These are phyloP conservation scores for Gallinago jamesoni DNA, from an alignment of 2,113 vertebrate genomes.

Conservation along the genomic window DNA sequence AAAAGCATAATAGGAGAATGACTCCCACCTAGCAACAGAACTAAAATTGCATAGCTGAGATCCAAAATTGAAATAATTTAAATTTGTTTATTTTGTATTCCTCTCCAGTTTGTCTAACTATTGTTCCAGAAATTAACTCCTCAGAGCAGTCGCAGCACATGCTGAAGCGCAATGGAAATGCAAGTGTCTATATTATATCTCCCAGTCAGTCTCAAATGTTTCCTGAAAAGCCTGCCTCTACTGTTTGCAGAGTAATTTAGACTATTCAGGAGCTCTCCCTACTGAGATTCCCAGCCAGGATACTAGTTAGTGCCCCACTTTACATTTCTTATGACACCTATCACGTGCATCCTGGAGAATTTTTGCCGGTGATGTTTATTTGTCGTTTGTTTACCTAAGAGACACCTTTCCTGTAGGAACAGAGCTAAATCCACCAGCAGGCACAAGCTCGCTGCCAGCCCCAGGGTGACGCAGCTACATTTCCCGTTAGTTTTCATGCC, in stretches of 20 bases:
- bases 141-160: background rate
- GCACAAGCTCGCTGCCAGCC: background rate
- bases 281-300: background rate
- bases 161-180: background rate
- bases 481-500: background rate
- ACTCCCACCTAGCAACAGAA: constrained; percentile 33
- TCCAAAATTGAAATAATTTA: background rate
- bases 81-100: constrained; percentile 21
- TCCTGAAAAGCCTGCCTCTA: background rate
- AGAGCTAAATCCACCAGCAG: background rate
- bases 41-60: background rate
- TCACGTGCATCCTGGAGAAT: background rate
- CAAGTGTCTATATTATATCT: fast-evolving
- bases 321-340: fast-evolving
- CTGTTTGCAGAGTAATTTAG: background rate
- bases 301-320: background rate
- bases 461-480: background rate
- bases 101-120: background rate
- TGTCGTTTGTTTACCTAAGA: background rate
- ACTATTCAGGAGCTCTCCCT: background rate
- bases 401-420: background rate
- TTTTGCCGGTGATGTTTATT: background rate
- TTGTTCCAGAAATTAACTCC: background rate
- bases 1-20: background rate
- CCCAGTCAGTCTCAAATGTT: background rate